These are phyloP conservation scores for Microtus oregoni DNA, from an alignment of 2,113 vertebrate genomes.

Conservation along the genomic window DNA sequence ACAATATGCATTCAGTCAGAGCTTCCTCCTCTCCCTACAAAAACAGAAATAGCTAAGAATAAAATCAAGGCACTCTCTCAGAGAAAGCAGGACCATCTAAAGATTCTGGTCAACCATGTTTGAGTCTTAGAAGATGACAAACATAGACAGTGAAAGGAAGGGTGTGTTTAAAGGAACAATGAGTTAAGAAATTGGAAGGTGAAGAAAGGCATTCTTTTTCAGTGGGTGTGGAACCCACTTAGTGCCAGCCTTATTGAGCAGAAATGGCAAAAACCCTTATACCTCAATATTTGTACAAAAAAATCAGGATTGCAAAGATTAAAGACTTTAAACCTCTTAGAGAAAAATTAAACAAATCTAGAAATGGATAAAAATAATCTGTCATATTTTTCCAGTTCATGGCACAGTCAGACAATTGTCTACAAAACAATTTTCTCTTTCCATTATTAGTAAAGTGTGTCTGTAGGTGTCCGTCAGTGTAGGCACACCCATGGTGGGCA, in stretches of 20 bases:
- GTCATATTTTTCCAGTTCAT: neutral
- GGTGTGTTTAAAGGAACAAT: neutral
- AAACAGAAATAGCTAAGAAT: neutral
- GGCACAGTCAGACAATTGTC: neutral
- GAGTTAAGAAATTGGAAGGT: neutral
- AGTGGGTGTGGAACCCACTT: neutral
- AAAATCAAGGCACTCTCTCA: slow-evolving; percentile 44
- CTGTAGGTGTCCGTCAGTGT: neutral
- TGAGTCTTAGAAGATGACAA: neutral
- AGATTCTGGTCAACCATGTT: neutral
- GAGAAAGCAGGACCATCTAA: neutral
- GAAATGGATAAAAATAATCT: neutral
- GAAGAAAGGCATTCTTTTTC: neutral
- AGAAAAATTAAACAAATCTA: slow-evolving; percentile 21
- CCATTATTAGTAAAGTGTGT: neutral
- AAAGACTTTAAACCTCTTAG: slow-evolving; percentile 27
- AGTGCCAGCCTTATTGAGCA: neutral
- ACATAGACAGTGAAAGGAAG: neutral
- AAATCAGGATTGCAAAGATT: neutral
- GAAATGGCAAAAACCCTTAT: neutral
- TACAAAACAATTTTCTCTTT: neutral
- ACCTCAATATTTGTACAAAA: neutral
- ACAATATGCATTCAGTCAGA: neutral
- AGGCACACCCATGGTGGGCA: neutral
- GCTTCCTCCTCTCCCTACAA: neutral